Base-by-base conservation (phyloP, 2,797 vertebrate genomes). In the Enteromius radiatus region DNA sequence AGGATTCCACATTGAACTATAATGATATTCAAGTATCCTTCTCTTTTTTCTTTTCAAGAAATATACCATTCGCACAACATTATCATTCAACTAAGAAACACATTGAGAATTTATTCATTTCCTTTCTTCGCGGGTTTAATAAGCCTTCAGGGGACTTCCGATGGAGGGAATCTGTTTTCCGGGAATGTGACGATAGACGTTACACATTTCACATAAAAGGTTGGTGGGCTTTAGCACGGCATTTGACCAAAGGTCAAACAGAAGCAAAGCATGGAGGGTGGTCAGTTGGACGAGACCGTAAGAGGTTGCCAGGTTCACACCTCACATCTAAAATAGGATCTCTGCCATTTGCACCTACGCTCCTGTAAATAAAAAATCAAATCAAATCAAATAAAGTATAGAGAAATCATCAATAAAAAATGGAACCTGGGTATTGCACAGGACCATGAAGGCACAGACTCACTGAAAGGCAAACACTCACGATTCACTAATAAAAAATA, bases 91-190 rank as follows among this genome's bases (percentile, higher is more conserved):
- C 92, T 92, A 92, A 94, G 91, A 89, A 92, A 94, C 92, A 93
- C 94, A 94, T 94, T 94, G 91, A 94, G 93, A 93, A 94, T 91
- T 94, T 93, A 93, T 90, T 91, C 88, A 83, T 93, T 93, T 93
- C 89, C 91, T 91, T 92, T 93, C 92, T 94, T 93, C 90, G 88
- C 92, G 90, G 89, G 91, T 94, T 95, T 95, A 95, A 95, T 95
- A 95, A 93, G 94, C 92, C 94, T 95, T 93, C 92, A 83, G 87
- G 93, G 94, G 94, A 95, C 91, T 93, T 94, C 90, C 64, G 45
- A 76, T 67, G 28, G 61, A 88, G 36, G 77, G 69, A 78, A 86
- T 84, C 76, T n/a, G 78, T 83, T 84, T 82, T 56, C 43, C 61
- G 59, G 45, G 31, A 70, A 84, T 19, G 64, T 78, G 76, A 76